These are phyloP conservation scores for Diaperis boleti DNA, from an alignment of 2,888 invertebrate species.

Conservation along the genomic window DNA sequence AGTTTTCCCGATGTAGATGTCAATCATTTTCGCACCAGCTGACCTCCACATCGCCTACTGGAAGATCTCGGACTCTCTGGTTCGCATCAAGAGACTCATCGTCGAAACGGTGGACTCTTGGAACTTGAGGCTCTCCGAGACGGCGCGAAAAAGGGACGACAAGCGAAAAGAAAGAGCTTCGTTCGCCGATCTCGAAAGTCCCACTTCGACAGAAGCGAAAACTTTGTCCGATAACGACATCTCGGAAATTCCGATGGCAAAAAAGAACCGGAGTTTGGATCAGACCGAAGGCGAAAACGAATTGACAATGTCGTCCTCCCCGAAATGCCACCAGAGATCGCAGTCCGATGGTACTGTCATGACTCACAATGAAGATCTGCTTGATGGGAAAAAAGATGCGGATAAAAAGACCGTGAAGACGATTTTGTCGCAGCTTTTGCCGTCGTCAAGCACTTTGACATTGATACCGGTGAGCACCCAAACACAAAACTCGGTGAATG, in stretches of 20 bases:
- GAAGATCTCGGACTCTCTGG: slow-evolving; percentile 73
- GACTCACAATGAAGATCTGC: slow-evolving; percentile 56
- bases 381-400: slow-evolving; percentile 64
- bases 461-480: slow-evolving; percentile 65
- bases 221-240: slow-evolving; percentile 54
- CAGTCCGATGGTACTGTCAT: slow-evolving; percentile 64
- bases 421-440: slow-evolving; percentile 76
- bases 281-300: slow-evolving; percentile 63
- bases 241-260: slow-evolving; percentile 50
- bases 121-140: slow-evolving; percentile 72
- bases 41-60: slow-evolving; percentile 63
- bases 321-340: slow-evolving; percentile 64
- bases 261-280: slow-evolving; percentile 66
- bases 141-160: slow-evolving; percentile 60
- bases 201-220: slow-evolving; percentile 40
- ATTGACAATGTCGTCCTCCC: slow-evolving; percentile 48
- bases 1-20: too few species aligned
- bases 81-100: slow-evolving; percentile 75
- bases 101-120: slow-evolving; percentile 80
- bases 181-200: slow-evolving; percentile 55
- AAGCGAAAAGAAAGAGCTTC: slow-evolving; percentile 54
- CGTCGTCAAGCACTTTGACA: slow-evolving; percentile 67
- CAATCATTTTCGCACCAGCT: too few species aligned
- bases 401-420: slow-evolving; percentile 76
- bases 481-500: too few species aligned